Evolutionary conservation across 2,113 vertebrate species (phyloP).

Genomic region (Hypanus sabinus): DNA sequence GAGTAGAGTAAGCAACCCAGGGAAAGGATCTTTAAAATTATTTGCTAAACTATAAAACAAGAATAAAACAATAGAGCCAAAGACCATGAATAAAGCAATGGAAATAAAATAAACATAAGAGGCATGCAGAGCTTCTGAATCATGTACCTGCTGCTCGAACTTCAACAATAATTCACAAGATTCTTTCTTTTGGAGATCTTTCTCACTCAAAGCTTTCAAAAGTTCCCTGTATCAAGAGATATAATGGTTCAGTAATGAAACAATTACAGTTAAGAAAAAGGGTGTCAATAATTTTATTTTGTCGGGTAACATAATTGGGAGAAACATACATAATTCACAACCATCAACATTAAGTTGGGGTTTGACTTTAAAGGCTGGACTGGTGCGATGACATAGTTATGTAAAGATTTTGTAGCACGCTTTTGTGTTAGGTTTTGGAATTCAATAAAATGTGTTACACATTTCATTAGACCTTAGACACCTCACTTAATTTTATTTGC

Average conservation of each 20-base stretch:
- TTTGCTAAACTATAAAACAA: not conserved
- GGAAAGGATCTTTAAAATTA: not conserved
- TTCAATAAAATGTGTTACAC: no score
- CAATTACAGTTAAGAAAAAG: not conserved
- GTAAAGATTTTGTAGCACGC: no score
- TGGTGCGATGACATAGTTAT: no score
- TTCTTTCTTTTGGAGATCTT: slow-evolving; percentile 66
- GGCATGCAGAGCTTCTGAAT: not conserved
- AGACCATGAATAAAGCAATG: not conserved
- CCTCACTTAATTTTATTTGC: no score
- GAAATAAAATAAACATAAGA: not conserved
- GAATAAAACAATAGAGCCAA: not conserved
- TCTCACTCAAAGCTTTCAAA: slow-evolving; percentile 65
- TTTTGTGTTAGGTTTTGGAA: no score
- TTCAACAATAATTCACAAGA: slow-evolving; percentile 55
- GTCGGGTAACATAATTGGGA: no score
- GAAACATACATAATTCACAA: no score
- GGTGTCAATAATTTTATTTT: no score
- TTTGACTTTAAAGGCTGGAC: no score
- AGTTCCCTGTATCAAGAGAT: slow-evolving; percentile 62
- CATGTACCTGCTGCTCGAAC: slow-evolving; percentile 71
- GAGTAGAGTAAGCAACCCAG: not conserved
- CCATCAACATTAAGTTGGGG: no score
- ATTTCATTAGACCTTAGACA: no score
- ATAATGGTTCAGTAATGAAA: not conserved